These are phyloP conservation scores for Andricus curvator DNA, from an alignment of 2,888 invertebrate species.

Conservation along the genomic window DNA sequence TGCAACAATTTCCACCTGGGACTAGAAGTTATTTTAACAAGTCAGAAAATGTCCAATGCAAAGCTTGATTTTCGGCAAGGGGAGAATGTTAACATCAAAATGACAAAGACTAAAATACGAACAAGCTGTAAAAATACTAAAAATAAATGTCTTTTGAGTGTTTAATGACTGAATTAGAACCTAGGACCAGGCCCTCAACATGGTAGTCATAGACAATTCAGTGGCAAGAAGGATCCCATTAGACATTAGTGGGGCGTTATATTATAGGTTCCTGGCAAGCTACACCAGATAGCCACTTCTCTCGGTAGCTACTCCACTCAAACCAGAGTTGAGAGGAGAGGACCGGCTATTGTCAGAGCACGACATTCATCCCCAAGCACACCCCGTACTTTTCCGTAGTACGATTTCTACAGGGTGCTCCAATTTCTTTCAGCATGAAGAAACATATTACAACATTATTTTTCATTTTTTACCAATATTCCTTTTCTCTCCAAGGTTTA, in stretches of 20 bases:
- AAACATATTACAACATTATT: not conserved
- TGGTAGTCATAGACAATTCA: conserved; percentile 54
- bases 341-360: conserved; percentile 67
- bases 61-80: too few relatives aligned
- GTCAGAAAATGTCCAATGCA: too few relatives aligned
- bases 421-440: conserved; percentile 40
- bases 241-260: conserved; percentile 63
- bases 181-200: not conserved
- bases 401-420: conserved; percentile 60
- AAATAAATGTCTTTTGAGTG: conserved; percentile 15
- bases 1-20: too few relatives aligned
- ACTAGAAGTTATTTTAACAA: too few relatives aligned
- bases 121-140: not conserved
- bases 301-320: conserved; percentile 60
- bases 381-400: conserved; percentile 56
- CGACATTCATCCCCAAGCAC: conserved; percentile 66
- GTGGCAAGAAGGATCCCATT: conserved; percentile 64
- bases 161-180: not conserved
- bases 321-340: conserved; percentile 53
- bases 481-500: too few relatives aligned
- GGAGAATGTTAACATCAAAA: too few relatives aligned
- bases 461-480: not conserved
- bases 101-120: too few relatives aligned
- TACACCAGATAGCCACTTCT: conserved; percentile 63
- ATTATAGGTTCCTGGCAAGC: conserved; percentile 62